Evolutionary conservation across 1,140 invertebrate species (phyloP).

Genomic region (Uloborus diversus): DNA sequence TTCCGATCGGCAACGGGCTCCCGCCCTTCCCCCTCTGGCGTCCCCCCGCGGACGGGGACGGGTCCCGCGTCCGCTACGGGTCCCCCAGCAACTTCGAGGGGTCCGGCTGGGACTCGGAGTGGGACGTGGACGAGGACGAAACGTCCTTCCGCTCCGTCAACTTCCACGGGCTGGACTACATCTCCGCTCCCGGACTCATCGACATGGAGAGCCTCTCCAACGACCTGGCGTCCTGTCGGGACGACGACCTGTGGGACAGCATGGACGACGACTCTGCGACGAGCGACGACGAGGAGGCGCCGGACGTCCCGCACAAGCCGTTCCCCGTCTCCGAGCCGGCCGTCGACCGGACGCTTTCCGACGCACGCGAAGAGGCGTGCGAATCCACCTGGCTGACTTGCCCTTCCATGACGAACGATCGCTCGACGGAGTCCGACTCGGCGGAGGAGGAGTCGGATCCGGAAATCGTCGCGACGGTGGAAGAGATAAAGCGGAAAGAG

Average conservation of each 20-base stretch:
- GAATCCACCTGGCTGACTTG: constrained; percentile 42
- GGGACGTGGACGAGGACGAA: constrained; percentile 53
- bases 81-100: constrained; percentile 60
- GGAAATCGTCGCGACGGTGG: background rate
- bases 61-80: constrained; percentile 49
- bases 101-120: constrained; percentile 59
- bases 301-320: no score
- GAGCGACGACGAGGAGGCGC: constrained; percentile 60
- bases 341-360: background rate
- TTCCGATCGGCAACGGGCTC: background rate
- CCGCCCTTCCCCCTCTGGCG: constrained; percentile 31
- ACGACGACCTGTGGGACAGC: constrained; percentile 62
- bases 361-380: constrained; percentile 19
- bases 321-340: background rate
- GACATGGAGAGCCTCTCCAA: constrained; percentile 62
- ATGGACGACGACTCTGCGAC: constrained; percentile 61
- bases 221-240: constrained; percentile 63
- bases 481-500: constrained; percentile 7
- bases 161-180: constrained; percentile 59
- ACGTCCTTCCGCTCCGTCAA: constrained; percentile 27
- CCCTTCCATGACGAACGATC: constrained; percentile 11
- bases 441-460: background rate
- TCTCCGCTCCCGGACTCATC: constrained; percentile 58
- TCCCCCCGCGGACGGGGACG: background rate
- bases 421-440: background rate